Evolutionary conservation across 2,888 invertebrate genomes (phyloP), one percentile per base, ranked within the genome.

Genomic region (Biston betularia): DNA sequence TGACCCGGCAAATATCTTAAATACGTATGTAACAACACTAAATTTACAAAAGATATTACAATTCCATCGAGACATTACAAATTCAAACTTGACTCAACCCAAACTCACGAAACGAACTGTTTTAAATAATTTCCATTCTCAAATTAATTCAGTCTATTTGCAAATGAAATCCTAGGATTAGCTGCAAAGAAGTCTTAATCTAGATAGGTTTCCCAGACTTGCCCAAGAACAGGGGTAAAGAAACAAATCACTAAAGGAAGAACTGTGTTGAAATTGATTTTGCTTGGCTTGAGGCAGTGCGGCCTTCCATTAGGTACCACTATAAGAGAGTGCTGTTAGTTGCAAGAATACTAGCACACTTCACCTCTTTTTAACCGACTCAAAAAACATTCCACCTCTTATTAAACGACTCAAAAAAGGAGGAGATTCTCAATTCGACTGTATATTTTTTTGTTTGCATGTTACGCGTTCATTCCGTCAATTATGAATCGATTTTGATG

Each of bases 191-290:
- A 65, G 42, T 57, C 57, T 63, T 63, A 63, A 66, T 66, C 60
- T 60, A 65, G 65, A 63, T 66, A 60, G 63, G 59, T 63, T 63
- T 60, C 48, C 48, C 59, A 67, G 64, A 55, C 63, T 45, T 33
- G 8, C 44, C 54, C n/a, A n/a, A 40, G 58, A 58, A 2, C 57
- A 52, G 44, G 46, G 14, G 62, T 54, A 61, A 63, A 63, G 66
- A 58, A 68, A 68, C 55, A 63, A 68, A 52, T 50, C 50, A 59
- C 35, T 50, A 50, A 46, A 46, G 55, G 38, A 53, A 53, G 83
- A 84, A 86, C 81, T 84, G 83, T 79, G 77, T 76, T 78, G 79
- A 86, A 89, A 88, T 89, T 86, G 88, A 88, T 88, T 88, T 88
- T 81, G 76, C 83, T 79, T 75, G 78, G 58, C 61, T 81, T 68